Conservation (phyloP, 2,888 invertebrate species). For the Leptura quadrifasciata region DNA sequence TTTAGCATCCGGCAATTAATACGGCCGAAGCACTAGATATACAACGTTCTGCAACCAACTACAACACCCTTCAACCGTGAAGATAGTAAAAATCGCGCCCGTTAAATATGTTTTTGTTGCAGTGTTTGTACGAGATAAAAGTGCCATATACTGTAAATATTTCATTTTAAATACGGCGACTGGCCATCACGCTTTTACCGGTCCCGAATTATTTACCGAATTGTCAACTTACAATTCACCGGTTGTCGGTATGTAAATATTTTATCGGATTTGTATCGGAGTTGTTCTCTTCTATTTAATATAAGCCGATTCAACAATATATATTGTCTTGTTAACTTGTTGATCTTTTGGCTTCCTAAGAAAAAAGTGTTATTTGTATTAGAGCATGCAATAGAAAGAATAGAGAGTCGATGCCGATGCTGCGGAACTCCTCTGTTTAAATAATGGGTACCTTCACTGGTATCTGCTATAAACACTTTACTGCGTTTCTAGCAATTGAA, state of each 20-base stretch:
- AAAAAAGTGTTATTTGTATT: background rate
- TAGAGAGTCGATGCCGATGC: too few species aligned
- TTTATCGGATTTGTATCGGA: background rate
- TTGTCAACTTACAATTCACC: background rate
- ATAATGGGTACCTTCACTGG: too few species aligned
- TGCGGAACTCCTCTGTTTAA: too few species aligned
- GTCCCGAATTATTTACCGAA: conserved; percentile 2
- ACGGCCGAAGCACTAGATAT: background rate
- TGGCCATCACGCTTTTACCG: background rate
- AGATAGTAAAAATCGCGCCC: conserved; percentile 5
- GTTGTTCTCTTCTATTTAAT: background rate
- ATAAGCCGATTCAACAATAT: background rate
- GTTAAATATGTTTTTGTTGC: conserved; percentile 10
- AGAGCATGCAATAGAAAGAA: background rate
- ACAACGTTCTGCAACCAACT: background rate
- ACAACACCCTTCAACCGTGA: background rate
- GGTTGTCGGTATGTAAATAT: background rate
- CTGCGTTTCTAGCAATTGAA: too few species aligned
- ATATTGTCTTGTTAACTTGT: background rate
- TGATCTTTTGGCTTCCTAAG: background rate
- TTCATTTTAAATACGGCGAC: conserved; percentile 10
- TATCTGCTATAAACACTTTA: too few species aligned
- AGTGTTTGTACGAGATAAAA: background rate
- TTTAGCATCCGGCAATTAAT: conserved; percentile 10
- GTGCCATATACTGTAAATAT: conserved; percentile 5